Conservation (phyloP, 1,140 invertebrate genomes). For the Teleopsis dalmanni region DNA sequence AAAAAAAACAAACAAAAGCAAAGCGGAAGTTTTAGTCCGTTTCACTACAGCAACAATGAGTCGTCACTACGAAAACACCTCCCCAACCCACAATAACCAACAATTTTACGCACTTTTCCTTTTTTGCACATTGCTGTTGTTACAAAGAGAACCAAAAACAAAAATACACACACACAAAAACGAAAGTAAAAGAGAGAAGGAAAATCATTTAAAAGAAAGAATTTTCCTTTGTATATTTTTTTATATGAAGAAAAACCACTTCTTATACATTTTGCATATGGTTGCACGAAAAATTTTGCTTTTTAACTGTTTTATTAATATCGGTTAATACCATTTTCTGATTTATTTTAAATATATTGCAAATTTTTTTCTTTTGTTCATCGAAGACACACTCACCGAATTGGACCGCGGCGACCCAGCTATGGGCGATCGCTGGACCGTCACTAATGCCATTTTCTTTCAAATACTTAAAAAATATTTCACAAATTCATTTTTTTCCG, state of each 20-base stretch:
- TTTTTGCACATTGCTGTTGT: conserved; percentile 13
- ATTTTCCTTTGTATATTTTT: no score
- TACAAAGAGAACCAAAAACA: neutral
- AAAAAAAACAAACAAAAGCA: no score
- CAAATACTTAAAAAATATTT: conserved; percentile 3
- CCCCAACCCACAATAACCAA: no score
- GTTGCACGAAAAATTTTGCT: no score
- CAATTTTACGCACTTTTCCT: conserved; percentile 18
- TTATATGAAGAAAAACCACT: no score
- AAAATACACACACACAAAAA: neutral
- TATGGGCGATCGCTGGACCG: conserved; percentile 61
- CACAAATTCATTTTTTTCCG: conserved; percentile 17
- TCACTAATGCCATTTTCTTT: conserved; percentile 57
- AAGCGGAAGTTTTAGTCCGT: no score
- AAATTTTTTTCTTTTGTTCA: no score
- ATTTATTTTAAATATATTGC: neutral
- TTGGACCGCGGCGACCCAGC: conserved; percentile 57
- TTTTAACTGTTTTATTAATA: neutral
- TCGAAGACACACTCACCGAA: conserved; percentile 31
- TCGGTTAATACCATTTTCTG: neutral
- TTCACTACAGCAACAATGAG: no score
- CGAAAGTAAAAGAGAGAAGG: neutral
- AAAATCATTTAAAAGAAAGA: conserved; percentile 2
- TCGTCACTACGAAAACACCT: no score
- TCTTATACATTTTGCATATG: neutral